Evolutionary conservation across 2,888 invertebrate species (phyloP).

Genomic region (Mactromeris polynyma): DNA sequence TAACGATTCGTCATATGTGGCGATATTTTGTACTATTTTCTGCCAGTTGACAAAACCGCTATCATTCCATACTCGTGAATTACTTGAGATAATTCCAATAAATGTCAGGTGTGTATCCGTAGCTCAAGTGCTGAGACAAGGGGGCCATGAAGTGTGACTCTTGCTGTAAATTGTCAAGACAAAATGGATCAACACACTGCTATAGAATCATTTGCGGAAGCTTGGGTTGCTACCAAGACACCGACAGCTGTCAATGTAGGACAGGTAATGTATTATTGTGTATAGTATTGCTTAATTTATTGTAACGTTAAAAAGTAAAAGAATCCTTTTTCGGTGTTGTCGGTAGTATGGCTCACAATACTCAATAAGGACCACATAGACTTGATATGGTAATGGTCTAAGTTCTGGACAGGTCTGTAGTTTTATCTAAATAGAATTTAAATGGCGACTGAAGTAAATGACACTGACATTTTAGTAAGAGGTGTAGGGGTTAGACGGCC

Average conservation of each 20-base stretch:
- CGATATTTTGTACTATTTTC: neutral
- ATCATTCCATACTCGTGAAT: slow-evolving; percentile 22
- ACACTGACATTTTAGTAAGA: too few species aligned
- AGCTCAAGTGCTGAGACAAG: slow-evolving; percentile 5
- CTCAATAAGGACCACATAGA: too few species aligned
- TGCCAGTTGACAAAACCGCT: neutral
- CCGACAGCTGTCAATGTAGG: slow-evolving; percentile 80
- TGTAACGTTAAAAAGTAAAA: too few species aligned
- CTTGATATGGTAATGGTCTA: too few species aligned
- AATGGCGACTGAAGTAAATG: too few species aligned
- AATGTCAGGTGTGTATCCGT: slow-evolving; percentile 9
- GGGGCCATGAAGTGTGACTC: slow-evolving; percentile 3
- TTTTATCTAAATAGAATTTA: too few species aligned
- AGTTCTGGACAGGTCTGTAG: too few species aligned
- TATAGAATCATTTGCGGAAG: slow-evolving; percentile 99
- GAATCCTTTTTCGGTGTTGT: too few species aligned
- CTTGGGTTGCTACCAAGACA: slow-evolving; percentile 97
- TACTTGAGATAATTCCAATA: slow-evolving; percentile 27
- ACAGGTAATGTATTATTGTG: slow-evolving; percentile 53
- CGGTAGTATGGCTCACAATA: too few species aligned
- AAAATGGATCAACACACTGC: slow-evolving; percentile 98
- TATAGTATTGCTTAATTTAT: too few species aligned
- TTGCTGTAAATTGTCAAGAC: slow-evolving; percentile 2
- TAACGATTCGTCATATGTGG: slow-evolving; percentile 20
- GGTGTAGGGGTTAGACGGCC: too few species aligned